Evolutionary conservation across 2,888 invertebrate species (phyloP), one percentile per base, ranked within the genome.

Genomic region (Rapana venosa): DNA sequence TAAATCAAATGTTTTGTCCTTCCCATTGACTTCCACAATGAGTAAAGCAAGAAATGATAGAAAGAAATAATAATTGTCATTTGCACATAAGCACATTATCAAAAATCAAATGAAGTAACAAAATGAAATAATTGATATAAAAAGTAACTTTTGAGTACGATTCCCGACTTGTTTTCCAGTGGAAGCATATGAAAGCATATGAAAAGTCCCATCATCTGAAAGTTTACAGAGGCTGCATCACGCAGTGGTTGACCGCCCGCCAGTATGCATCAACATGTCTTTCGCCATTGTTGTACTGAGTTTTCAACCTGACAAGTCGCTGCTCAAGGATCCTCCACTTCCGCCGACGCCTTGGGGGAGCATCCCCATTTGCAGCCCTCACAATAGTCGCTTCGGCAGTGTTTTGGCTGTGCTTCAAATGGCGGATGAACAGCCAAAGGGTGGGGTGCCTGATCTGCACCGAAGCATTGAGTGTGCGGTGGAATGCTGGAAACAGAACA

Each of bases 401-500:
- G n/a, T 11, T 74, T 30, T 74, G 74, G 74, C 30, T 74, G 74
- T 74, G 26, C n/a, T 74, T 74, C 74, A 74, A 30, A 26, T 5
- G 74, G n/a, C 74, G 74, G 74, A 74, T 74, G 74, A 74, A 74
- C 74, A 74, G 26, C 74, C 74, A 74, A 8, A 74, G 74, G n/a
- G 74, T 8, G 32, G 79, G 79, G 79, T 77, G 77, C 30, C 77
- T 30, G 77, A 77, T 32, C 32, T 77, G 77, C 77, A 77, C 77
- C 77, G 77, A 30, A 32, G 30, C 77, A 77, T 77, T 77, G 30
- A 77, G 77, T 32, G 30, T 30, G 32, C 77, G 77, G 77, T 77
- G 77, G 77, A 77, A 77, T 20, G 77, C 77, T 77, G 77, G 70
- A 70, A 70, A 70, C 70, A 70, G 70, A 70, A 70, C 70, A 70